phyloP scores from a whole-genome alignment of 2,888 invertebrate species.

The Anthophora plumipes region DNA sequence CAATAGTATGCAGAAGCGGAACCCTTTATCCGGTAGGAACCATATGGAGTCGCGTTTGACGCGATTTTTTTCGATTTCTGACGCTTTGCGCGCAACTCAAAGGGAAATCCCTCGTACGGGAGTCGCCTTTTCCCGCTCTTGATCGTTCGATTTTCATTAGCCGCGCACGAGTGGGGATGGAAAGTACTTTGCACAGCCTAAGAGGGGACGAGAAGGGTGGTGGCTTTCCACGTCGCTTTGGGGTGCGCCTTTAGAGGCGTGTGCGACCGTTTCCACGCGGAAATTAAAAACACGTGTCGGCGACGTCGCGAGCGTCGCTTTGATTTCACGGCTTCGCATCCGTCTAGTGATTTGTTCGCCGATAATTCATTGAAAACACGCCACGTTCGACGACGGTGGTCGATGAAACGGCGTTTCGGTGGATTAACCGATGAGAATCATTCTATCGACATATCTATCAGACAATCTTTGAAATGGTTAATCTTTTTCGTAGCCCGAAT shows the following conservation, averaged over 20 bases:
- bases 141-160: constrained; percentile 61
- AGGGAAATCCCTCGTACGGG: constrained; percentile 20
- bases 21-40: background rate
- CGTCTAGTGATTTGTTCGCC: background rate
- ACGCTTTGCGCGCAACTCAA: constrained; percentile 29
- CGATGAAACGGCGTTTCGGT: background rate
- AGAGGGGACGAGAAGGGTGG: background rate
- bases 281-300: constrained; percentile 56
- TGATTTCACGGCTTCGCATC: constrained; percentile 39
- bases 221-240: constrained; percentile 31
- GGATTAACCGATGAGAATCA: background rate
- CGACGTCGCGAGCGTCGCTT: constrained; percentile 30
- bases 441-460: background rate
- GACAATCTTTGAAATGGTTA: background rate
- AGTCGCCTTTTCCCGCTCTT: constrained; percentile 31
- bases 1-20: constrained; percentile 1
- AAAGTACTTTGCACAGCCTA: background rate
- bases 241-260: constrained; percentile 29
- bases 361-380: constrained; percentile 28
- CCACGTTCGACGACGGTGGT: background rate
- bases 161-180: constrained; percentile 5
- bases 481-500: too few relatives aligned
- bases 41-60: background rate
- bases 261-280: constrained; percentile 41
- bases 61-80: constrained; percentile 32